Evolutionary conservation across 1,140 invertebrate genomes (phyloP), one percentile per base, ranked within the genome.

Genomic region (Ephestia elutella): DNA sequence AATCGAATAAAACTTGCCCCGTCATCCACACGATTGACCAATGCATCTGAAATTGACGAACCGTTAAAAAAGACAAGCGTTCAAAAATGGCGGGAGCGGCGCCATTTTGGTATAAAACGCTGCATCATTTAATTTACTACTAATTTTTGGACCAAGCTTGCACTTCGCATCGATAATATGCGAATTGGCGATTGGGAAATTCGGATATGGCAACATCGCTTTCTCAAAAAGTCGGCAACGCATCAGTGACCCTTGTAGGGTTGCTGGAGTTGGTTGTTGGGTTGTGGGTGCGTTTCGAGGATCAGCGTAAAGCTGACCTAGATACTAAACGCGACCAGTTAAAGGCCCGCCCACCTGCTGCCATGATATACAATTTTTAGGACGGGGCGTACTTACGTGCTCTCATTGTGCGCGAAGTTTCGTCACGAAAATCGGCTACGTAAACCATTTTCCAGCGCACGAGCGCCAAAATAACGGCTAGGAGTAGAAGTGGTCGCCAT

Each of bases 61-160:
- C 38, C 38, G 15, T 44, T n/a, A 44, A 44, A 44, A 44, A 44
- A 44, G 38, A 11, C 48, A 15, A 44, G 38, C 38, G 38, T 44
- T 5, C 38, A 44, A 44, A 44, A 44, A 32, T 25, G 21, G 21
- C 21, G 48, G 49, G 11, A 19, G 1, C 21, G 25, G 1, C 20
- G 65, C 68, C 57, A 70, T 70, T 73, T 69, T 66, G 64, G 53
- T 60, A 63, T 64, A 62, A 65, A 68, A 68, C 60, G 65, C 62
- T 49, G 55, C 65, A 71, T 76, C 68, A 76, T 76, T 74, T 78
- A 74, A 74, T 78, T 73, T 71, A 60, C 63, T 68, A 65, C 73
- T 78, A 72, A 78, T 78, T 76, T 74, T 59, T 65, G 63, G 49
- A 61, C 63, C 70, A 60, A 56, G 62, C 63, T 70, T 64, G 35